phyloP scores from a whole-genome alignment of 1,140 invertebrate genomes.

The Aphis craccivora region DNA sequence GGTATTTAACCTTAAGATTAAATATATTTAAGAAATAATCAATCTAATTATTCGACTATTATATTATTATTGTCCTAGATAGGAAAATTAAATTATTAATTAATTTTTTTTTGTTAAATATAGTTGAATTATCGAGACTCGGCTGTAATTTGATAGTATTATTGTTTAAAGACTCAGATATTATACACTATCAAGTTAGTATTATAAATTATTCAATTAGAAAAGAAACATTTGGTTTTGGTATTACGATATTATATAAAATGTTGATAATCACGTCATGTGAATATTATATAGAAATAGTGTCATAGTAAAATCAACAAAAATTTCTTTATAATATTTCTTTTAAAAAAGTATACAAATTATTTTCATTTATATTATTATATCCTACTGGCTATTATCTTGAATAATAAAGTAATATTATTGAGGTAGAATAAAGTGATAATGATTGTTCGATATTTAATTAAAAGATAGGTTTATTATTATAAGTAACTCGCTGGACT shows the following conservation, averaged over 20 bases:
- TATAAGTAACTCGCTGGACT: not conserved
- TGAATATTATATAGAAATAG: not conserved
- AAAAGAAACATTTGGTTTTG: not conserved
- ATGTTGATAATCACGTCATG: no score
- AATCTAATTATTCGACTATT: not conserved
- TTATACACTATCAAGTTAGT: not conserved
- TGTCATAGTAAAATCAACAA: not conserved
- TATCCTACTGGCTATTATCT: not conserved
- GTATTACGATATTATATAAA: not conserved
- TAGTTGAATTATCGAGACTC: no score
- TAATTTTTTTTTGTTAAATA: not conserved
- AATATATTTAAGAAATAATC: not conserved
- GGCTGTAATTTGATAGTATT: not conserved
- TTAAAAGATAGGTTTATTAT: not conserved
- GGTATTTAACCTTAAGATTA: not conserved
- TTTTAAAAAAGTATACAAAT: not conserved
- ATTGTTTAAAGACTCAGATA: not conserved
- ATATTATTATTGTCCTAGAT: no score
- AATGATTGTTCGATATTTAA: not conserved
- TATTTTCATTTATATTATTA: not conserved
- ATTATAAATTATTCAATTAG: not conserved
- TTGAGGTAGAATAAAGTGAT: no score
- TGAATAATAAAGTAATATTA: no score
- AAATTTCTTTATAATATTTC: not conserved
- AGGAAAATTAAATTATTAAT: not conserved